A percentile compares a stretch with the other conserved stretches of the same genome.
These are phyloP conservation scores for Merluccius polli DNA, from an alignment of 2,797 vertebrate species.

Conservation along the genomic window DNA sequence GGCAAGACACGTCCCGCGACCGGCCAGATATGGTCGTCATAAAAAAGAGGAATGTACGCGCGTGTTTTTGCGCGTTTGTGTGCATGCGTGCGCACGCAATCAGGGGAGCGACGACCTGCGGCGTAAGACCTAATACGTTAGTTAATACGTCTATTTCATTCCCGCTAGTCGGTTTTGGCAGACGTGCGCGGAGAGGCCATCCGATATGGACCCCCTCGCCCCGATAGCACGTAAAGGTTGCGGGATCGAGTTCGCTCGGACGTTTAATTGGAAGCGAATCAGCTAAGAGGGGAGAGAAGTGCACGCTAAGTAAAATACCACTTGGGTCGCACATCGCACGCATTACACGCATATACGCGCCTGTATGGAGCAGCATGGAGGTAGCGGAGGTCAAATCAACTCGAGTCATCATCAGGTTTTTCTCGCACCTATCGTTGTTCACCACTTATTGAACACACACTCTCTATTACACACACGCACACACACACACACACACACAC, in stretches of 20 bases:
- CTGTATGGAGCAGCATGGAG: constrained; percentile 20
- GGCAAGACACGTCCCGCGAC: constrained; percentile 27
- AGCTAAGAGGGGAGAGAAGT: constrained; percentile 41
- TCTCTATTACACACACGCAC: constrained; percentile 10
- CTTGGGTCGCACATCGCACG: constrained; percentile 14
- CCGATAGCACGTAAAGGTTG: constrained; percentile 43
- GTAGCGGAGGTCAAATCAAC: constrained; percentile 26
- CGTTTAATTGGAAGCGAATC: constrained; percentile 54
- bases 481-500: constrained; percentile 12
- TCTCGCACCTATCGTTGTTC: constrained; percentile 46
- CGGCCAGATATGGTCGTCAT: constrained; percentile 37
- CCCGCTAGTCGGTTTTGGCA: constrained; percentile 38
- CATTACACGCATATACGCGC: constrained; percentile 23
- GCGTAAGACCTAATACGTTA: constrained; percentile 35
- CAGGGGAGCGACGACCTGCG: constrained; percentile 36
- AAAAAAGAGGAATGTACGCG: constrained; percentile 22
- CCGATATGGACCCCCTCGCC: constrained; percentile 46
- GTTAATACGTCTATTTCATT: constrained; percentile 40
- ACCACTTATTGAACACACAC: constrained; percentile 19
- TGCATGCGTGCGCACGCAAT: constrained; percentile 5
- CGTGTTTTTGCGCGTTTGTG: background rate
- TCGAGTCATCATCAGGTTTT: too few relatives aligned
- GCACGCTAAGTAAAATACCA: constrained; percentile 14
- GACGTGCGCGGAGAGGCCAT: constrained; percentile 41
- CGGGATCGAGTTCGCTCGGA: constrained; percentile 23